Conservation (phyloP, 2,797 vertebrate genomes). For the Rhinichthys osculus region DNA sequence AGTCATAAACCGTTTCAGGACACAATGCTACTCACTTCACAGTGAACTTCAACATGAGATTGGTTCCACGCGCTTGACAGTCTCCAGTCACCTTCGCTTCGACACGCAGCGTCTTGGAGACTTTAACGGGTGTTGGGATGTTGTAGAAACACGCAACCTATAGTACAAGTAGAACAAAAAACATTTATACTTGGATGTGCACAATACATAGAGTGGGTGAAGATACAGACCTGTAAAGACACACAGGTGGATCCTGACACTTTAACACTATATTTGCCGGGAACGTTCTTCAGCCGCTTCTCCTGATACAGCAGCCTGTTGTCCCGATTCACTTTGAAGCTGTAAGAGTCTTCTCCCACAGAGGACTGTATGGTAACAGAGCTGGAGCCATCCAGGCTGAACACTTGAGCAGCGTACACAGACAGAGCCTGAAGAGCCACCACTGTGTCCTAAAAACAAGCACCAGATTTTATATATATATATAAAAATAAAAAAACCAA, state of each 20-base stretch:
- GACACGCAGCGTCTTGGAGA: accelerated
- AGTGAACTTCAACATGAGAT: too few species aligned
- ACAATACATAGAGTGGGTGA: accelerated
- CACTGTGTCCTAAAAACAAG: too few species aligned
- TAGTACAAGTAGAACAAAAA: too few species aligned
- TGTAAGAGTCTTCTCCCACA: not conserved
- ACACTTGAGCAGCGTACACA: slow-evolving; percentile 65
- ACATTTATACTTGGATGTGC: not conserved
- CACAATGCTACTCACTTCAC: too few species aligned
- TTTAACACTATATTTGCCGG: slow-evolving; percentile 60
- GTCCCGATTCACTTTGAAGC: slow-evolving; percentile 62
- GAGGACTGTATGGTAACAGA: slow-evolving; percentile 64
- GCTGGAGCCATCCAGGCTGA: slow-evolving; percentile 64
- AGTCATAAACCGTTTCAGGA: too few species aligned
- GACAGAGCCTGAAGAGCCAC: too few species aligned
- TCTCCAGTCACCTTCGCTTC: too few species aligned
- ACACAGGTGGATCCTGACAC: slow-evolving; percentile 69
- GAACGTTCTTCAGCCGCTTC: slow-evolving; percentile 60
- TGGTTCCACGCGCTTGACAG: too few species aligned
- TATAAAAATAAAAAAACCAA: too few species aligned
- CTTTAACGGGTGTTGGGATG: not conserved
- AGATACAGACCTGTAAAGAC: slow-evolving; percentile 70
- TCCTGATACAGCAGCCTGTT: slow-evolving; percentile 73
- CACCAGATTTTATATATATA: too few species aligned
- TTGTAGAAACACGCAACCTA: not conserved